Evolutionary conservation across 2,113 vertebrate genomes (phyloP).

Genomic region (Trogon surrucura): DNA sequence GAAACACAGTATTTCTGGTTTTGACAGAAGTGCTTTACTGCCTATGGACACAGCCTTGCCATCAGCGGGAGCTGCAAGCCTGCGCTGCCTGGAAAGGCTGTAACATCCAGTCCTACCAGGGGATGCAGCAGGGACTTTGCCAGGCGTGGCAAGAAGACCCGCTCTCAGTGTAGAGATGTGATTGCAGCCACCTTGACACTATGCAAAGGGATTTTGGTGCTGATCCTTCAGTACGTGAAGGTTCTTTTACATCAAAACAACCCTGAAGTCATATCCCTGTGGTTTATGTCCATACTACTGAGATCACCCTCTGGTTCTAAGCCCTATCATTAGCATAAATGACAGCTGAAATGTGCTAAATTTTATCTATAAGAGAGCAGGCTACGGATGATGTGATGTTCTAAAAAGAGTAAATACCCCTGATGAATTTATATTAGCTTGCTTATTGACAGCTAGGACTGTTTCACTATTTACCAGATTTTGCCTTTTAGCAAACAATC

Average conservation of each 20-base stretch:
- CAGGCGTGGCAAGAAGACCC: not conserved
- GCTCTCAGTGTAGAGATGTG: fast-evolving
- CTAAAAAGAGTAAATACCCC: not conserved
- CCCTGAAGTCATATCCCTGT: not conserved
- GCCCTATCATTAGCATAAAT: not conserved
- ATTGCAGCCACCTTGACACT: not conserved
- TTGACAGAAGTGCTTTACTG: not conserved
- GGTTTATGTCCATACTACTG: not conserved
- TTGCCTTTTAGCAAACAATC: not conserved
- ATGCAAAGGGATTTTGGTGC: not conserved
- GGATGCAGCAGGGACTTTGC: not conserved
- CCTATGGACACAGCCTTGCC: not conserved
- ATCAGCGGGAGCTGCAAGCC: not conserved
- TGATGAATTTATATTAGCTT: not conserved
- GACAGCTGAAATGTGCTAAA: not conserved
- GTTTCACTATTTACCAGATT: not conserved
- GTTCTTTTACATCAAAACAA: not conserved
- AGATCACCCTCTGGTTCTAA: not conserved
- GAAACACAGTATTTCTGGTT: not conserved
- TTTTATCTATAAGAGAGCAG: not conserved
- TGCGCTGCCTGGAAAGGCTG: not conserved
- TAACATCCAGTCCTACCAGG: not conserved
- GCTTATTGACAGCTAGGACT: not conserved
- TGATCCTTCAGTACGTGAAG: not conserved
- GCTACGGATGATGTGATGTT: not conserved